A percentile compares a stretch with the other conserved stretches of the same genome.
Conservation (phyloP, 1,140 invertebrate genomes). For the Tigriopus japonicus region DNA sequence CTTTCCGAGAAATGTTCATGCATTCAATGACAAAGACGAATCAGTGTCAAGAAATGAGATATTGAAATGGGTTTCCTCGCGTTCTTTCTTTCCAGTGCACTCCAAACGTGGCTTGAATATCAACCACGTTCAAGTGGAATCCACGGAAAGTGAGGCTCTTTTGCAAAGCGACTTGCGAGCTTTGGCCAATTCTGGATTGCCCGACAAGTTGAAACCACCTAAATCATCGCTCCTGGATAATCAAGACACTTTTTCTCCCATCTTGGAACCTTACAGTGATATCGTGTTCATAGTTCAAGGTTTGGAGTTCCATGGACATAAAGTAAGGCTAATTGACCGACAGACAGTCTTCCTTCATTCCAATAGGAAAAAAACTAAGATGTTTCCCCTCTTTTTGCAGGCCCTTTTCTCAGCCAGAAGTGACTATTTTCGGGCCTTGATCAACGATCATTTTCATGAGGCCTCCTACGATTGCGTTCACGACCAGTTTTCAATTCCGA, state of each 20-base stretch:
- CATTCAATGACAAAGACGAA: too few relatives aligned
- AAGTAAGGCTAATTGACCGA: slow-evolving; percentile 21
- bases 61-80: too few relatives aligned
- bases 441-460: slow-evolving; percentile 32
- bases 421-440: slow-evolving; percentile 33
- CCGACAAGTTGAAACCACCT: background rate
- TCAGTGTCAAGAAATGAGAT: too few relatives aligned
- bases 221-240: too few relatives aligned
- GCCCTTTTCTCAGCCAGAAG: slow-evolving; percentile 32
- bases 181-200: slow-evolving; percentile 23
- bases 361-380: too few relatives aligned
- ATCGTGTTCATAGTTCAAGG: slow-evolving; percentile 28
- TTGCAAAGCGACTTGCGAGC: slow-evolving; percentile 27
- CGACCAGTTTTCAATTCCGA: slow-evolving; percentile 23
- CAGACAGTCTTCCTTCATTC: background rate
- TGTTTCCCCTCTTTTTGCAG: too few relatives aligned
- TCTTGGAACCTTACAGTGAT: slow-evolving; percentile 23
- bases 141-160: slow-evolving; percentile 16
- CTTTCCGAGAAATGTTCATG: too few relatives aligned
- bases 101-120: background rate
- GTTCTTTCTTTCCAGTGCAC: background rate
- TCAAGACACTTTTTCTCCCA: background rate
- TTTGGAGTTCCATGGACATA: slow-evolving; percentile 30
- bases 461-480: slow-evolving; percentile 18
- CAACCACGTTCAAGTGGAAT: slow-evolving; percentile 4